Conservation (phyloP, 2,113 vertebrate species). For the Pterocles burchelli region DNA sequence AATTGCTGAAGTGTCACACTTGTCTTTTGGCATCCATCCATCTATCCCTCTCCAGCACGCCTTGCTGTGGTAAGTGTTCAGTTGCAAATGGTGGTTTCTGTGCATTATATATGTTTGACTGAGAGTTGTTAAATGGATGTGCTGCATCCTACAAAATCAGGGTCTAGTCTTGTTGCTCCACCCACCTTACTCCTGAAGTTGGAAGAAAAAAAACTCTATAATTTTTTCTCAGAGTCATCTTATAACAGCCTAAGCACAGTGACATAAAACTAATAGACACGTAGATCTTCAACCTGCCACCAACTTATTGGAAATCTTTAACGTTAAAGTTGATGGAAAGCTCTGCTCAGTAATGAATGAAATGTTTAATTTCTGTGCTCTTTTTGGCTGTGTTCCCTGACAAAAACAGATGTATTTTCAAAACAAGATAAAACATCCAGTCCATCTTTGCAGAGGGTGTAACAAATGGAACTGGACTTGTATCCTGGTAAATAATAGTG, state of each 20-base stretch:
- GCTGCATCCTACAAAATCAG: neutral
- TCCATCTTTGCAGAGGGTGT: slow-evolving; percentile 36
- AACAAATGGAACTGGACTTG: slow-evolving; percentile 45
- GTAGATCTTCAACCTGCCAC: slow-evolving; percentile 43
- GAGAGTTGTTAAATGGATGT: neutral
- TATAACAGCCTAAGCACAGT: neutral
- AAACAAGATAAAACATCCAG: slow-evolving; percentile 56
- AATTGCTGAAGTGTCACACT: neutral
- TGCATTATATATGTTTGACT: neutral
- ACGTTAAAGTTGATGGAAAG: slow-evolving; percentile 53
- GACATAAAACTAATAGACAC: slow-evolving; percentile 53
- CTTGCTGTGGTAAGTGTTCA: neutral
- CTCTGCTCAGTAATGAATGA: slow-evolving; percentile 37
- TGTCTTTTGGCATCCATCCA: neutral
- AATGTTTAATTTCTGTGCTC: slow-evolving; percentile 41
- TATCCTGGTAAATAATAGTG: slow-evolving; percentile 37
- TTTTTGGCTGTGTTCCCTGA: slow-evolving; percentile 59
- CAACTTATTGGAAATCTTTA: slow-evolving; percentile 68
- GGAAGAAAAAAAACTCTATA: neutral
- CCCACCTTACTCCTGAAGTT: neutral
- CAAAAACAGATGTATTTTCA: slow-evolving; percentile 63
- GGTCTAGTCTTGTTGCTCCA: neutral
- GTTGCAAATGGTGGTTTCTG: neutral
- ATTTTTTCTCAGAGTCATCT: neutral
- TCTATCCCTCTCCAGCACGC: neutral